A percentile compares a stretch with the other conserved stretches of the same genome.
Evolutionary conservation across 2,113 vertebrate genomes (phyloP).

Genomic region (Clarias gariepinus): DNA sequence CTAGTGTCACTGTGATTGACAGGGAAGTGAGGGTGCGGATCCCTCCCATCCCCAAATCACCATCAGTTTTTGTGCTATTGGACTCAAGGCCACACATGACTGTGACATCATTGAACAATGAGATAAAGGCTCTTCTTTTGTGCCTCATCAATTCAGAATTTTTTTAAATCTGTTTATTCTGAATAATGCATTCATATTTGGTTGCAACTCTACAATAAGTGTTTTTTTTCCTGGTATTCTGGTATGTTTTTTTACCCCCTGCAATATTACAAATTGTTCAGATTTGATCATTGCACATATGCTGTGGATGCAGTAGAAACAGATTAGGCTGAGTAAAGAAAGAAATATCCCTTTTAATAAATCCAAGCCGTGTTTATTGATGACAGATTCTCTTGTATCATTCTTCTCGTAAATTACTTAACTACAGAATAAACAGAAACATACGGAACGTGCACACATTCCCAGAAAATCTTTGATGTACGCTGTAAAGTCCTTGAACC

Average conservation of each 20-base stretch:
- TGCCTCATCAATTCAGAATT: not conserved
- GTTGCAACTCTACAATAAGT: not conserved
- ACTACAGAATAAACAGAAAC: not conserved
- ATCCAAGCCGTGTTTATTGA: not conserved
- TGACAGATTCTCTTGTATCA: not conserved
- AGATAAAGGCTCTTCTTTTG: not conserved
- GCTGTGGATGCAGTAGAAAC: not conserved
- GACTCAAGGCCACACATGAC: not conserved
- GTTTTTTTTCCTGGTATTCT: not conserved
- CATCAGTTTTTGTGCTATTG: not conserved
- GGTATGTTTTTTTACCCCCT: not conserved
- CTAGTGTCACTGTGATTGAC: not conserved
- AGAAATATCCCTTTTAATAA: not conserved
- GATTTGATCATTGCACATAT: not conserved
- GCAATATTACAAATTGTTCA: not conserved
- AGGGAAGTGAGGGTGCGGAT: not conserved
- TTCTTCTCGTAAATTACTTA: conserved; percentile 9
- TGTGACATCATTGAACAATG: not conserved
- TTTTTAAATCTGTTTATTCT: not conserved
- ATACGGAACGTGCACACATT: not conserved
- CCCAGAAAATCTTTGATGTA: not conserved
- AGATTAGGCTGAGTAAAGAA: not conserved
- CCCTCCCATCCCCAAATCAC: not conserved
- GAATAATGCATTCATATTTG: not conserved
- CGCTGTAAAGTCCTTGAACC: not conserved